Evolutionary conservation across 2,113 vertebrate species (phyloP), one percentile per base, ranked within the genome.

Genomic region (Salvelinus fontinalis): DNA sequence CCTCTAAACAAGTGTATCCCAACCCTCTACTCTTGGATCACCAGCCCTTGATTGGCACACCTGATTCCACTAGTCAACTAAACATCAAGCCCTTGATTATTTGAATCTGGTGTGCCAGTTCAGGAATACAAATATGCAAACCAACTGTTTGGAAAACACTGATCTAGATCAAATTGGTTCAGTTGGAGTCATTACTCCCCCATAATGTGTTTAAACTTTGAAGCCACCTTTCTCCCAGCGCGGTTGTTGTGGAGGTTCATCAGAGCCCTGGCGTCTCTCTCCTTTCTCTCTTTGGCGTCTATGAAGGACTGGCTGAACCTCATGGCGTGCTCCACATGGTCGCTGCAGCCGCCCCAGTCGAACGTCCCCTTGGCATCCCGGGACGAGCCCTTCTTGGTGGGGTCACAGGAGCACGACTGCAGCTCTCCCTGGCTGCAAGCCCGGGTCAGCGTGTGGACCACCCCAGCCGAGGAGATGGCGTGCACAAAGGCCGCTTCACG

Each of bases 201-300:
- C 51, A 54, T 14, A 14, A 51, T 54, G 51, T 54, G 51, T 18
- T 54, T 14, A 5, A 16, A 16, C 51, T 18, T 18, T 54, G 51
- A 54, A 26, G 14, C 39, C 89, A 98, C 97, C 97, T 98, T 98
- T 83, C 97, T 92, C 81, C 97, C 97, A 0, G 94, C 95, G 79
- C 95, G 91, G 92, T 98, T 99, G 93, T 99, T 99, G 90, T 99
- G 97, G 68, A 97, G 93, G 84, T 98, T 98, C 95, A 99, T 98
- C 69, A 98, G 92, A 0, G 97, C 97, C 54, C 96, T 92, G 12
- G 95, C 96, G 4, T 99, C 97, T 81, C 95, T 94, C 86, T 95
- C 96, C 81, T 93, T 95, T 79, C 90, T 85, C 76, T 99, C 97
- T 78, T 97, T 97, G 84, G 97, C 96, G 5, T 99, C 97, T 73